A percentile compares a stretch with the other conserved stretches of the same genome.
phyloP scores from a whole-genome alignment of 2,888 invertebrate genomes.

The Cosmopolites sordidus region DNA sequence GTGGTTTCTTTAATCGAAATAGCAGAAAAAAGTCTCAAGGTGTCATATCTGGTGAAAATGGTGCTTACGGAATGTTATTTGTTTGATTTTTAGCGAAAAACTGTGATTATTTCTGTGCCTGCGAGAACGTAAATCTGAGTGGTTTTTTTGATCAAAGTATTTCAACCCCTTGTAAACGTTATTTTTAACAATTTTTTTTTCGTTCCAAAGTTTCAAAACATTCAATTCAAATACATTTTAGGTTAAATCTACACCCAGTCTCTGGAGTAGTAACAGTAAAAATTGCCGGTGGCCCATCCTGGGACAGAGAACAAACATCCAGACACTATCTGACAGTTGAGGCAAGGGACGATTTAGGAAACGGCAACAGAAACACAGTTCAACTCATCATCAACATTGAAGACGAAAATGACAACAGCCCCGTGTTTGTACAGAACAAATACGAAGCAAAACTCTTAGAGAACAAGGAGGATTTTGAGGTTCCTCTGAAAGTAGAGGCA shows the following conservation, averaged over 20 bases:
- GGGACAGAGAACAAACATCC: conserved; percentile 81
- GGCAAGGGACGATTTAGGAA: conserved; percentile 82
- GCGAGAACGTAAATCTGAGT: no score
- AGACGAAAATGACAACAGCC: conserved; percentile 88
- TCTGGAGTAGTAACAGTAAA: conserved; percentile 84
- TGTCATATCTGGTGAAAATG: no score
- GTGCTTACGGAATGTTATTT: no score
- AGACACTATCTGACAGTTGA: conserved; percentile 84
- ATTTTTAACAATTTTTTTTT: no score
- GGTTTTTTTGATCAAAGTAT: no score
- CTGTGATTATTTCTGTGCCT: no score
- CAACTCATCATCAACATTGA: conserved; percentile 78
- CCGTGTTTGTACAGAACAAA: conserved; percentile 74
- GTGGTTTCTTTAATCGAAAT: no score
- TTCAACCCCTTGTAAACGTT: no score
- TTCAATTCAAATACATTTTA: conserved; percentile 47
- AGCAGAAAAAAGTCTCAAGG: no score
- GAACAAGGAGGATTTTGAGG: conserved; percentile 74
- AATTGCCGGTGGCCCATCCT: conserved; percentile 66
- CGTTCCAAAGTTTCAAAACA: no score
- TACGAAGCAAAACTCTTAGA: conserved; percentile 82
- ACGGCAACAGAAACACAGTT: conserved; percentile 79
- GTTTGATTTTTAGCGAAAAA: no score
- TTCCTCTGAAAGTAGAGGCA: conserved; percentile 72
- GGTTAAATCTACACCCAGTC: conserved; percentile 71